A percentile compares a stretch with the other conserved stretches of the same genome.
These are phyloP conservation scores for Baccha elongata DNA, from an alignment of 2,888 invertebrate species.

Conservation along the genomic window DNA sequence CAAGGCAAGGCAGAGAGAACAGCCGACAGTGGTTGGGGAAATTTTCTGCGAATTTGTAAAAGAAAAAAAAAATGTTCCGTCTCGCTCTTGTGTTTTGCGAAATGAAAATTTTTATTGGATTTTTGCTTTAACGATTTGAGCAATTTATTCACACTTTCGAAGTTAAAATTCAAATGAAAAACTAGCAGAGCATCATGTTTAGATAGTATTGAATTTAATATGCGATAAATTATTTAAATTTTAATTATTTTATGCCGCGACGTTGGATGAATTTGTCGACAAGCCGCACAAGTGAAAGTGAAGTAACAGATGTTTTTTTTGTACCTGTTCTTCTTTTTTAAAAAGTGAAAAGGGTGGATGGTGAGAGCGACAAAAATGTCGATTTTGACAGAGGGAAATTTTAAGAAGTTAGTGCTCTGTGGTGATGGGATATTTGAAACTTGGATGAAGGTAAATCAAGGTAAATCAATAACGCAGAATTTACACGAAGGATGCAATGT, in stretches of 20 bases:
- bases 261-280: conserved; percentile 44
- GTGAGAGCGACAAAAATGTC: conserved; percentile 31
- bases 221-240: not conserved
- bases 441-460: no score
- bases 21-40: conserved; percentile 69
- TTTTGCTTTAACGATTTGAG: conserved; percentile 38
- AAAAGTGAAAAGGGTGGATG: conserved; percentile 46
- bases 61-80: conserved; percentile 57
- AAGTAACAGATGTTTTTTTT: conserved; percentile 70
- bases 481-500: no score
- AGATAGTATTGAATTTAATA: not conserved
- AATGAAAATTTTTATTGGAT: conserved; percentile 54
- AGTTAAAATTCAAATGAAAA: not conserved
- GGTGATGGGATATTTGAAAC: conserved; percentile 16
- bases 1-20: conserved; percentile 8
- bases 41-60: conserved; percentile 66
- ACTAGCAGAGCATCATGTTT: not conserved
- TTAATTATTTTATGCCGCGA: conserved; percentile 3
- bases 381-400: conserved; percentile 42
- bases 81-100: conserved; percentile 67
- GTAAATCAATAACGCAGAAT: no score
- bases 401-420: not conserved
- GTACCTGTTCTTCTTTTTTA: conserved; percentile 46
- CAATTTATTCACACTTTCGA: conserved; percentile 2
- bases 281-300: conserved; percentile 74